Evolutionary conservation across 2,797 vertebrate genomes (phyloP).

Genomic region (Gymnopithys bicolor): DNA sequence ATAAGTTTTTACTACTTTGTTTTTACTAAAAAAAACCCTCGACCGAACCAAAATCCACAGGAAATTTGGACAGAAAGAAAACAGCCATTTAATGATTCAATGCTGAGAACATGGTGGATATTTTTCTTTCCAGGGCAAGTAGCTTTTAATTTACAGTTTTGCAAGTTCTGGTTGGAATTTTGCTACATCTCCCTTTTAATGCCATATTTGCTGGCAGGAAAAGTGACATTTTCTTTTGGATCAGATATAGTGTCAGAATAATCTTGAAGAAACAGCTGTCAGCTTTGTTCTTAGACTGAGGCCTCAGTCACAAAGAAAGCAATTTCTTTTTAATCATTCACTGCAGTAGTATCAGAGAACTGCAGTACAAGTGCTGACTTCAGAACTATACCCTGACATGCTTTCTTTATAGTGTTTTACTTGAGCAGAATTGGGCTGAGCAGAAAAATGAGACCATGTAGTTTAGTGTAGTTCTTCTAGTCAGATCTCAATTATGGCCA

Average conservation of each 20-base stretch:
- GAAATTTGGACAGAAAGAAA: neutral
- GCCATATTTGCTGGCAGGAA: neutral
- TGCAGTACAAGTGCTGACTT: neutral
- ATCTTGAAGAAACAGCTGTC: neutral
- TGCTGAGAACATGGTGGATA: constrained; percentile 28
- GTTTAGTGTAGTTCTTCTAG: neutral
- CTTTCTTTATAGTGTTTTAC: neutral
- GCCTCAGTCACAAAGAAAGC: neutral
- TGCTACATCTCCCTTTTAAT: neutral
- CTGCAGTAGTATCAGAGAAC: neutral
- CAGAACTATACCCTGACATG: neutral
- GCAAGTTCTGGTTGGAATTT: constrained; percentile 22
- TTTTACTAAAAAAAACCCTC: neutral
- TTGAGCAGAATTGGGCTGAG: neutral
- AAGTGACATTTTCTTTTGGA: neutral
- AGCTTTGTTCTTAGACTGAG: neutral
- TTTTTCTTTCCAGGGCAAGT: constrained; percentile 36
- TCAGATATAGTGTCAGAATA: neutral
- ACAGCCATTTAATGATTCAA: constrained; percentile 25
- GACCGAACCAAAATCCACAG: neutral
- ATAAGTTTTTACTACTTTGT: neutral
- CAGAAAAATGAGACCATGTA: neutral
- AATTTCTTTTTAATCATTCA: constrained; percentile 26
- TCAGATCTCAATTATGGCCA: neutral
- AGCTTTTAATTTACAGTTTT: constrained; percentile 13